A percentile compares a stretch with the other conserved stretches of the same genome.
Conservation (phyloP, 1,140 invertebrate species). For the Sinonovacula constricta region DNA sequence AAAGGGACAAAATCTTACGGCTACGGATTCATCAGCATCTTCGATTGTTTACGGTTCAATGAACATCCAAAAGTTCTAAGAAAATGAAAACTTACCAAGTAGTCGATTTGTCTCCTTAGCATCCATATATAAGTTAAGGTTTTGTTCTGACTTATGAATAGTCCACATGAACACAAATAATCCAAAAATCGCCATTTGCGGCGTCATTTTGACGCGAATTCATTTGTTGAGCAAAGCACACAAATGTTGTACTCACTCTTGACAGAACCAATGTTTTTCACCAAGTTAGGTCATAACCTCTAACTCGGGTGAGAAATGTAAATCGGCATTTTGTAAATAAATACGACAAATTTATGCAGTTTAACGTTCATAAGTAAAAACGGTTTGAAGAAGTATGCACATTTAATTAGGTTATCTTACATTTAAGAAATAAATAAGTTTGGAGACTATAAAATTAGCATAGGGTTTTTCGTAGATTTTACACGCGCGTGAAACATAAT, state of each 20-base stretch:
- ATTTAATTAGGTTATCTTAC: too few species aligned
- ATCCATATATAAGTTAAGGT: slow-evolving; percentile 46
- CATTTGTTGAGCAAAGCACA: slow-evolving; percentile 40
- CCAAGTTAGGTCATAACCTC: slow-evolving; percentile 43
- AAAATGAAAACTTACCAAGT: slow-evolving; percentile 34
- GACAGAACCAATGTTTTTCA: slow-evolving; percentile 35
- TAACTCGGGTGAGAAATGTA: neutral
- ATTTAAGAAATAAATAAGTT: too few species aligned
- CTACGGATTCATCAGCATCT: slow-evolving; percentile 15
- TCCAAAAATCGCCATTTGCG: slow-evolving; percentile 38
- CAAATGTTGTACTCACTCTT: slow-evolving; percentile 29
- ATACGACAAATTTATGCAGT: too few species aligned
- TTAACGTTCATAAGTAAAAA: too few species aligned
- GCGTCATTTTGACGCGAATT: slow-evolving; percentile 44
- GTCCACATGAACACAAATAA: slow-evolving; percentile 44
- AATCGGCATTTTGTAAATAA: too few species aligned
- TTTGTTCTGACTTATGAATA: slow-evolving; percentile 47
- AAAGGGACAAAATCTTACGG: too few species aligned
- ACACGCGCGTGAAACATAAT: too few species aligned
- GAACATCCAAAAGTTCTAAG: neutral
- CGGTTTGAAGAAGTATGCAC: too few species aligned
- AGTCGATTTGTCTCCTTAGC: slow-evolving; percentile 41
- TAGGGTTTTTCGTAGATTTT: too few species aligned
- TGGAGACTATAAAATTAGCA: too few species aligned
- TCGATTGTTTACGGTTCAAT: slow-evolving; percentile 21